These are phyloP conservation scores for Microdon myrmicae DNA, from an alignment of 2,888 invertebrate species.

Conservation along the genomic window DNA sequence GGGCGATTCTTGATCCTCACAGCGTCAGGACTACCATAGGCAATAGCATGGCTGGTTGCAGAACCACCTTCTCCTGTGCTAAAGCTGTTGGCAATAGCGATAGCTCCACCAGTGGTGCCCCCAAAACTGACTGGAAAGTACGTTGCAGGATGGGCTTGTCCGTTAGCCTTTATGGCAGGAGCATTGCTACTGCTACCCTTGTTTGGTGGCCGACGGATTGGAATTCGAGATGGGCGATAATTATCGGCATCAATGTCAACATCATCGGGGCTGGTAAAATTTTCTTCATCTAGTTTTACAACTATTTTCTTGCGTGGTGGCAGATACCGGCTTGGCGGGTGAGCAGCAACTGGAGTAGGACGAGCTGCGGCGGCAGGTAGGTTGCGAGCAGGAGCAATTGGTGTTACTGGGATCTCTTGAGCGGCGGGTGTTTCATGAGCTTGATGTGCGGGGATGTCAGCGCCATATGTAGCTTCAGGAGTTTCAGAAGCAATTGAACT, in stretches of 20 bases:
- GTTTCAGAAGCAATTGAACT: no score
- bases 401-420: slow-evolving; percentile 53
- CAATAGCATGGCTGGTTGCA: slow-evolving; percentile 66
- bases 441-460: slow-evolving; percentile 26
- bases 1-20: slow-evolving; percentile 59
- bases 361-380: slow-evolving; percentile 52
- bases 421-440: slow-evolving; percentile 47
- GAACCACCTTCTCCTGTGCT: slow-evolving; percentile 67
- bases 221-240: slow-evolving; percentile 57
- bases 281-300: slow-evolving; percentile 62
- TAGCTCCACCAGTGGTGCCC: slow-evolving; percentile 64
- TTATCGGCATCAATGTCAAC: slow-evolving; percentile 57
- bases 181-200: slow-evolving; percentile 45
- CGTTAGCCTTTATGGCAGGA: slow-evolving; percentile 54
- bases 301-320: slow-evolving; percentile 63
- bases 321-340: slow-evolving; percentile 59
- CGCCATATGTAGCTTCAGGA: slow-evolving; percentile 21
- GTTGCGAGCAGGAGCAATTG: slow-evolving; percentile 58
- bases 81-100: slow-evolving; percentile 67
- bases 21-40: slow-evolving; percentile 65
- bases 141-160: slow-evolving; percentile 61
- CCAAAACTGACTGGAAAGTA: slow-evolving; percentile 67
- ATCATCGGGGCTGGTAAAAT: slow-evolving; percentile 57
- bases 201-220: slow-evolving; percentile 61
- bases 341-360: slow-evolving; percentile 52